These are phyloP conservation scores for Scaptomyza polygonia DNA, from an alignment of 2,888 invertebrate species.

Conservation along the genomic window DNA sequence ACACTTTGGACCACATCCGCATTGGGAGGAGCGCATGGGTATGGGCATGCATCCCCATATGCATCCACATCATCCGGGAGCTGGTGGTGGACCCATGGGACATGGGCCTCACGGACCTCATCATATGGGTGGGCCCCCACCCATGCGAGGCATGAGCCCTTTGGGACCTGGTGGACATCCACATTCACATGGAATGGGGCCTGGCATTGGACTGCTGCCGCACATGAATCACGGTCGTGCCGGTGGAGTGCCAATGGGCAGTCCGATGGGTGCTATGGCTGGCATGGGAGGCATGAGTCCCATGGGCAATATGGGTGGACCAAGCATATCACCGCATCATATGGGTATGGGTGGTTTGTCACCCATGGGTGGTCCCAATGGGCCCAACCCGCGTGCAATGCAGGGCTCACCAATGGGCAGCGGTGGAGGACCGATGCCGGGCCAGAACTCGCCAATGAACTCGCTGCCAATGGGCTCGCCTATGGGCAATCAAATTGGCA, in stretches of 20 bases:
- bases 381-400: constrained; percentile 87
- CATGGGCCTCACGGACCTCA: constrained; percentile 82
- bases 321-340: constrained; percentile 84
- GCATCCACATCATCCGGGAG: constrained; percentile 88
- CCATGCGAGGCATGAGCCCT: constrained; percentile 85
- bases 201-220: constrained; percentile 82
- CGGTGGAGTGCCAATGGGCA: constrained; percentile 83
- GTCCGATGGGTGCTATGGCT: constrained; percentile 86
- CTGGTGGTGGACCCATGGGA: constrained; percentile 86
- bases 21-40: constrained; percentile 85
- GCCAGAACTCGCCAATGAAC: constrained; percentile 88
- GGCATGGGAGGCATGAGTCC: constrained; percentile 86
- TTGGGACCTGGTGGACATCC: constrained; percentile 74
- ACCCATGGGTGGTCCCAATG: constrained; percentile 85
- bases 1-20: constrained; percentile 79
- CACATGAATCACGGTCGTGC: constrained; percentile 83
- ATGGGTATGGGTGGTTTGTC: constrained; percentile 85
- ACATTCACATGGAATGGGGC: constrained; percentile 77
- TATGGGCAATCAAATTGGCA: constrained; percentile 89
- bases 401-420: constrained; percentile 86
- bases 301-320: constrained; percentile 85
- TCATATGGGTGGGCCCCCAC: constrained; percentile 86
- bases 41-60: constrained; percentile 87
- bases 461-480: constrained; percentile 89
- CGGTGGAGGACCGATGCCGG: constrained; percentile 87